A percentile compares a stretch with the other conserved stretches of the same genome.
These are phyloP conservation scores for Polyploca ridens DNA, from an alignment of 2,888 invertebrate species.

Conservation along the genomic window DNA sequence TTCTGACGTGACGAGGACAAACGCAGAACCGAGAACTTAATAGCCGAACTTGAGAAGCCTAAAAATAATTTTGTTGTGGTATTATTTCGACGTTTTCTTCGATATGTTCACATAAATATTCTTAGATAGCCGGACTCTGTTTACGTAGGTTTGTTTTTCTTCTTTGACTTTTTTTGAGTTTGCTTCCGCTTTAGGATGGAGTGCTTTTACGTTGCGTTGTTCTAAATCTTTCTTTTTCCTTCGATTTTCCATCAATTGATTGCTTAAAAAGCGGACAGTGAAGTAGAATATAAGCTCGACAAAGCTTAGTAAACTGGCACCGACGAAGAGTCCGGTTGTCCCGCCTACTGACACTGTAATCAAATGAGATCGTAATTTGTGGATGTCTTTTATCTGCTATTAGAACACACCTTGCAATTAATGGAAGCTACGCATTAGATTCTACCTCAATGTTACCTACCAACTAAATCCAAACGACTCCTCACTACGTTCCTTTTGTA, in stretches of 20 bases:
- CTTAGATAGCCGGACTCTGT: neutral
- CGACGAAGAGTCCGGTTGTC: conserved; percentile 86
- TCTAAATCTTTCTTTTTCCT: conserved; percentile 25
- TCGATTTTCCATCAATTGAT: conserved; percentile 55
- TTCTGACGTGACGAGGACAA: no score
- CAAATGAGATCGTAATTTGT: neutral
- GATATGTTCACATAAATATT: neutral
- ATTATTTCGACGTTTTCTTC: neutral
- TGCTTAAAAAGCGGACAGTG: conserved; percentile 78
- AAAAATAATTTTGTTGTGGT: neutral
- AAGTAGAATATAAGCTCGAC: conserved; percentile 87
- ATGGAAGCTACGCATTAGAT: no score
- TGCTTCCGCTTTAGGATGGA: neutral
- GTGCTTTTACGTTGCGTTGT: conserved; percentile 11
- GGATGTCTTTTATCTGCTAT: neutral
- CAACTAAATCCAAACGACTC: conserved; percentile 87
- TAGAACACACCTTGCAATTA: neutral
- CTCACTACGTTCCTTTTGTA: conserved; percentile 87
- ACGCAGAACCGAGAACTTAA: no score
- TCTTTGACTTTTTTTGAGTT: neutral
- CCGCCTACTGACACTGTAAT: conserved; percentile 87
- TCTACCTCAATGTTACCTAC: conserved; percentile 54
- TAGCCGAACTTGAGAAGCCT: neutral
- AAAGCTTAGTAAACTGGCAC: conserved; percentile 87
- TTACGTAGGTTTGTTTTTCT: neutral